A percentile compares a stretch with the other conserved stretches of the same genome.
These are phyloP conservation scores for Apamea epomidion DNA, from an alignment of 2,888 invertebrate genomes.

Conservation along the genomic window DNA sequence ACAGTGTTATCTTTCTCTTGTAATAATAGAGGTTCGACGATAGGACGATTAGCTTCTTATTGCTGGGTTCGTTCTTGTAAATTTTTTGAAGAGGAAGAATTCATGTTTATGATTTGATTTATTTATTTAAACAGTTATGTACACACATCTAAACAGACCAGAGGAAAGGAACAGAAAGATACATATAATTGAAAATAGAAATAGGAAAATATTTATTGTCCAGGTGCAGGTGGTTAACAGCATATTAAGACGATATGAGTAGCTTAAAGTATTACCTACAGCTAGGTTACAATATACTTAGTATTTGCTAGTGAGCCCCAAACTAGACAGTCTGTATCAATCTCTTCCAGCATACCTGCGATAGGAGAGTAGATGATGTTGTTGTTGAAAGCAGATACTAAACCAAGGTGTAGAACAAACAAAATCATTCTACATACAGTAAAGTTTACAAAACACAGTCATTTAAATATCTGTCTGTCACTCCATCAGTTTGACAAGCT, in stretches of 20 bases:
- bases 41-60: too few relatives aligned
- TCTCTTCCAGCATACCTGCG: neutral
- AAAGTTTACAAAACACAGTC: conserved; percentile 13
- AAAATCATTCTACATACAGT: neutral
- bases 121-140: too few relatives aligned
- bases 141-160: neutral
- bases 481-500: conserved; percentile 24
- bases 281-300: too few relatives aligned
- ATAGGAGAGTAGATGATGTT: neutral
- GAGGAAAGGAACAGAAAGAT: neutral
- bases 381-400: neutral
- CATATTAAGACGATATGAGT: too few relatives aligned
- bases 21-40: neutral
- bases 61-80: neutral
- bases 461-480: conserved; percentile 41
- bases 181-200: too few relatives aligned
- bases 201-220: too few relatives aligned
- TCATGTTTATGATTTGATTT: neutral
- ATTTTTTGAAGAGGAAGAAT: neutral
- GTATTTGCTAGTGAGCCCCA: too few relatives aligned
- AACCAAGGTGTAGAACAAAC: neutral
- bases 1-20: neutral
- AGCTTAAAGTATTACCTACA: too few relatives aligned
- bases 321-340: neutral
- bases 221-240: too few relatives aligned